phyloP scores from a whole-genome alignment of 92 coral and sea anemone genomes.

The Umimayanthus kanabou region DNA sequence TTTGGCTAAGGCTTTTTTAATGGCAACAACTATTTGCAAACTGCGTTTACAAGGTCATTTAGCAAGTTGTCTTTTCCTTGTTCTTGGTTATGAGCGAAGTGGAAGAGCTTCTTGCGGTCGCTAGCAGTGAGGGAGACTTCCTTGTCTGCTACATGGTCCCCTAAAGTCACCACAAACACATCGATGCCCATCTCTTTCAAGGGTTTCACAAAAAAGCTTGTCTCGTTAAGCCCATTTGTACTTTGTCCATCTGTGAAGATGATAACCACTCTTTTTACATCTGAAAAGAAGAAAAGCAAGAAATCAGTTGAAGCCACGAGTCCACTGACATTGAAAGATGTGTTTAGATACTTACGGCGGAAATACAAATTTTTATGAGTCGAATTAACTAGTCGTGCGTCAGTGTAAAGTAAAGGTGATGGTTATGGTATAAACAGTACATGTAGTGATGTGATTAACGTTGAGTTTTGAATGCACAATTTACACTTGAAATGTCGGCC shows the following conservation, averaged over 20 bases:
- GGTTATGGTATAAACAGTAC: too few species aligned
- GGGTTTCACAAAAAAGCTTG: conserved; percentile 6
- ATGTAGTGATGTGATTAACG: too few species aligned
- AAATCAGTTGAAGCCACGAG: neutral
- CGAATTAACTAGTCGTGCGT: too few species aligned
- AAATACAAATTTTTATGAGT: too few species aligned
- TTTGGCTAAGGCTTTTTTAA: neutral
- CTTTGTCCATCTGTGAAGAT: conserved; percentile 14
- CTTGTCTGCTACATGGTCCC: neutral
- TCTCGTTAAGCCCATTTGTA: neutral
- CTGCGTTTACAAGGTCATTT: neutral
- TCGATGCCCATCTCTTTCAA: conserved; percentile 14
- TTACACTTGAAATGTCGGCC: too few species aligned
- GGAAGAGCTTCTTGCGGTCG: neutral
- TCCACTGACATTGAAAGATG: too few species aligned
- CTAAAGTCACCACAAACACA: conserved; percentile 10
- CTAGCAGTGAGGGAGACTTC: neutral
- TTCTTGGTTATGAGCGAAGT: neutral
- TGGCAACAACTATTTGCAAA: conserved; percentile 1
- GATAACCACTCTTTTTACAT: conserved; percentile 7
- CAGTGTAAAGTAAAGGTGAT: too few species aligned
- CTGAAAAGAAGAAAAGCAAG: neutral
- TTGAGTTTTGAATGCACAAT: too few species aligned
- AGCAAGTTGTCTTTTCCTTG: neutral
- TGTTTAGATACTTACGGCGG: too few species aligned